phyloP scores from a whole-genome alignment of 2,888 invertebrate genomes.

The Agrochola lychnidis region DNA sequence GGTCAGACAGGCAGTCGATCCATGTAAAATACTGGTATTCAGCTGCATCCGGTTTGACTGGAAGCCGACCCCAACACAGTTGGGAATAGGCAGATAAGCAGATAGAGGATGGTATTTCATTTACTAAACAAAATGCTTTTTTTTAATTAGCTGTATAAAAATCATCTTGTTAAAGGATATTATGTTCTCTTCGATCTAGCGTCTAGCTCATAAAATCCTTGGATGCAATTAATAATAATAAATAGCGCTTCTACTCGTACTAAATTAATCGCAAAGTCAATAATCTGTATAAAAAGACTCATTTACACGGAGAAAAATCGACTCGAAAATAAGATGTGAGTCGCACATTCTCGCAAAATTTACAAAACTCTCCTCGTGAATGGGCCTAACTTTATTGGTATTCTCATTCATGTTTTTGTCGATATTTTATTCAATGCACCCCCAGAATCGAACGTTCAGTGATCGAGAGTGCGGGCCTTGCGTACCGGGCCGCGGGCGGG shows the following conservation, averaged over 20 bases:
- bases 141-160: neutral
- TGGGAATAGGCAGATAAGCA: neutral
- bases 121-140: neutral
- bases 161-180: neutral
- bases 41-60: neutral
- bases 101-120: neutral
- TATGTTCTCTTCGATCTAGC: neutral
- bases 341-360: neutral
- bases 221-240: neutral
- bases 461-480: constrained; percentile 85
- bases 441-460: constrained; percentile 85
- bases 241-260: neutral
- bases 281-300: neutral
- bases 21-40: neutral
- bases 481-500: constrained; percentile 84
- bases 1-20: neutral
- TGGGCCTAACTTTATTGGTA: neutral
- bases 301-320: neutral
- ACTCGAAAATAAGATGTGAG: no score
- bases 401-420: constrained; percentile 45
- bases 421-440: constrained; percentile 34
- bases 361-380: neutral
- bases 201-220: neutral
- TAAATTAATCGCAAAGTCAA: no score
- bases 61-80: neutral